Conservation (phyloP, 2,797 vertebrate species). For the Anguilla anguilla region DNA sequence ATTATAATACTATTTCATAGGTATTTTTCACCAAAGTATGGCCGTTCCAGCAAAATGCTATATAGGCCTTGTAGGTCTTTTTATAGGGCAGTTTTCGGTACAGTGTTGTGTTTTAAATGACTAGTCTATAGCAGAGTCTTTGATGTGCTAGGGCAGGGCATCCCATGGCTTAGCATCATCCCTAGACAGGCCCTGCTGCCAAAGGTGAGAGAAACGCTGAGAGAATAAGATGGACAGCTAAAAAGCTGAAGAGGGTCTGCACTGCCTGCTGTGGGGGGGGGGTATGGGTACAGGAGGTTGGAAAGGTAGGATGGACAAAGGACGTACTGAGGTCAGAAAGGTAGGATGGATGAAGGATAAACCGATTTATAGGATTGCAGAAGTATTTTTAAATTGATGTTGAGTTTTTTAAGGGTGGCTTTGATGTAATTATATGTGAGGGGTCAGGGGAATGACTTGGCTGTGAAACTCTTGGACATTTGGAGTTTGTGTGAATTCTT, state of each 20-base stretch:
- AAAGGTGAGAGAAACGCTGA: background rate
- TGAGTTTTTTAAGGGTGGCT: background rate
- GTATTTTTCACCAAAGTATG: background rate
- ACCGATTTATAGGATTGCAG: background rate
- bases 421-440: background rate
- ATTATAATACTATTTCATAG: background rate
- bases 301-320: background rate
- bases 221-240: background rate
- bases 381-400: background rate
- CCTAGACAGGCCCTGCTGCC: background rate
- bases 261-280: background rate
- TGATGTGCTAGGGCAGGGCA: background rate
- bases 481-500: background rate
- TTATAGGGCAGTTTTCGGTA: background rate
- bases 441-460: background rate
- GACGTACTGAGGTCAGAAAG: background rate
- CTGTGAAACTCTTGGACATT: background rate
- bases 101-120: background rate
- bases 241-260: background rate
- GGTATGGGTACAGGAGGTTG: background rate
- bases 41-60: background rate
- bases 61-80: background rate
- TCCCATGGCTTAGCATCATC: background rate
- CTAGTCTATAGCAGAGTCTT: background rate
- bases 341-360: background rate